Evolutionary conservation across 2,888 invertebrate genomes (phyloP).

Genomic region (Schrankia costaestrigalis): DNA sequence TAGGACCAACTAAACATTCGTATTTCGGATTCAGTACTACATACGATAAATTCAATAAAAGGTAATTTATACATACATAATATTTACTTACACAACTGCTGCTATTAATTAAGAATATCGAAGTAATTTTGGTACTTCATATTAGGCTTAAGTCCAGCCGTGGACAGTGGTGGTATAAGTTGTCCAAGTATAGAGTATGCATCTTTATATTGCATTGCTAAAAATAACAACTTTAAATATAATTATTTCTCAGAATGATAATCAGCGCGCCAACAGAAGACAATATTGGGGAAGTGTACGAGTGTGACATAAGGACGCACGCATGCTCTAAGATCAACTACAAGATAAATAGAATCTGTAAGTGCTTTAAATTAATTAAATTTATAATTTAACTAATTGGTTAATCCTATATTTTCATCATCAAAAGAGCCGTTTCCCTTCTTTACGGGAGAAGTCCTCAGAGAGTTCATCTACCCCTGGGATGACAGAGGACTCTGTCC

Average conservation of each 20-base stretch:
- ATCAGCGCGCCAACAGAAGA: constrained; percentile 48
- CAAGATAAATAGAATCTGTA: constrained; percentile 14
- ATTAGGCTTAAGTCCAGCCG: no score
- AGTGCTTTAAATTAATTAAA: neutral
- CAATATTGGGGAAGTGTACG: constrained; percentile 41
- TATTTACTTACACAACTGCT: no score
- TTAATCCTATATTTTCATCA: no score
- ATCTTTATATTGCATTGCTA: neutral
- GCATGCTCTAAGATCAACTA: constrained; percentile 6
- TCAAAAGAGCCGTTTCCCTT: no score
- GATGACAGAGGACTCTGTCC: no score
- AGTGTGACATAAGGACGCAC: constrained; percentile 23
- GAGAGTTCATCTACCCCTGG: no score
- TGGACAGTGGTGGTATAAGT: no score
- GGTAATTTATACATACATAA: constrained; percentile 8
- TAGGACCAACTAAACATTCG: constrained; percentile 20
- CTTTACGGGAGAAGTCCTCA: no score
- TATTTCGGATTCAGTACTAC: constrained; percentile 53
- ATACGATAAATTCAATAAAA: constrained; percentile 7
- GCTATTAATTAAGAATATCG: no score
- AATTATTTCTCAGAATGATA: constrained; percentile 39
- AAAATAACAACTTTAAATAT: neutral
- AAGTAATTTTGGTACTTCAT: no score
- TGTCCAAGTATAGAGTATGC: no score
- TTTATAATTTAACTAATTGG: no score